phyloP scores from a whole-genome alignment of 2,113 vertebrate genomes.

The Oxyruncus cristatus region DNA sequence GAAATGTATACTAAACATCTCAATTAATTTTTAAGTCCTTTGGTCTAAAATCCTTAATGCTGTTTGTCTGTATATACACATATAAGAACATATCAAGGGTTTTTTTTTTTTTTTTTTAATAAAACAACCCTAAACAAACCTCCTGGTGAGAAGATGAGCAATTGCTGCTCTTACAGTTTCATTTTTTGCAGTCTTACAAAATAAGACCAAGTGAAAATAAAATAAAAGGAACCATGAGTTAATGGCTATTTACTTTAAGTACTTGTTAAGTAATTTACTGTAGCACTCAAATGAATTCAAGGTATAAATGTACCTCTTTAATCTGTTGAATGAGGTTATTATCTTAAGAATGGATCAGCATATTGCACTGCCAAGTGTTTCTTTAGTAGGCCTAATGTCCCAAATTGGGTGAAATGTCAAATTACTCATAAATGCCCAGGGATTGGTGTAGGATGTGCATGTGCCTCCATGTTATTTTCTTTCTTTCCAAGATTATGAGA shows the following conservation, averaged over 20 bases:
- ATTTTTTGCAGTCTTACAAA: not conserved
- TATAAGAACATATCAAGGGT: not conserved
- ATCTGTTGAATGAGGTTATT: slow-evolving; percentile 42
- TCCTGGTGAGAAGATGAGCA: not conserved
- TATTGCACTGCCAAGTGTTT: slow-evolving; percentile 30
- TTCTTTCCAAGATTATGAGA: not conserved
- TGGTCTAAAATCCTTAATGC: not conserved
- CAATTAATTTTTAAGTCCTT: not conserved
- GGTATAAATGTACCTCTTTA: slow-evolving; percentile 28
- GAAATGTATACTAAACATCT: not conserved
- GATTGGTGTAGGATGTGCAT: not conserved
- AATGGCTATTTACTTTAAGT: not conserved
- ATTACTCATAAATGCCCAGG: slow-evolving; percentile 5
- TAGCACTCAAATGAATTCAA: slow-evolving; percentile 9
- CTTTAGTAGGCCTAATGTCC: slow-evolving; percentile 28
- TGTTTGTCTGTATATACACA: not conserved
- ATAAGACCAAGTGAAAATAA: slow-evolving; percentile 2
- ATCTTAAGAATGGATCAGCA: slow-evolving; percentile 48
- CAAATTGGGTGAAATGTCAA: slow-evolving; percentile 49
- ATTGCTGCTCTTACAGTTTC: not conserved
- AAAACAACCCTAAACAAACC: not conserved
- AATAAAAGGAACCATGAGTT: not conserved
- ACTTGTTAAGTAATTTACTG: slow-evolving; percentile 44
- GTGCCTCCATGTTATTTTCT: not conserved
- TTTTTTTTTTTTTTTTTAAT: not conserved